Conservation (phyloP, 2,888 invertebrate genomes). For the Patella pellucida region DNA sequence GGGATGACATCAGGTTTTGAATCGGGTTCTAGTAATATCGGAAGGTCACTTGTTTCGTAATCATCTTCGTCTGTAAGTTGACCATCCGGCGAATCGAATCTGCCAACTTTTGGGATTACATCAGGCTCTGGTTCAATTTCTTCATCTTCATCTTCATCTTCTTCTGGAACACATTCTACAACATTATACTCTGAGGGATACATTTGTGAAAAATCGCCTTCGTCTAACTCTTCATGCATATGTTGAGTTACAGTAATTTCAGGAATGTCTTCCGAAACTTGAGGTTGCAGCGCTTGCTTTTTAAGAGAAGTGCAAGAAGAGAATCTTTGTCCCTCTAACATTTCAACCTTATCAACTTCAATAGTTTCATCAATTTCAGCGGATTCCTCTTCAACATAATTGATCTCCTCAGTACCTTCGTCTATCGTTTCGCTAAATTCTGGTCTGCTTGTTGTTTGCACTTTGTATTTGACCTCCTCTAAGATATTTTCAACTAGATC, state of each 20-base stretch:
- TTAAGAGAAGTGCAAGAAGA: conserved; percentile 19
- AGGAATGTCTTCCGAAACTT: conserved; percentile 73
- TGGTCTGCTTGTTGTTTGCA: conserved; percentile 40
- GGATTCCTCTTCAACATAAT: conserved; percentile 21
- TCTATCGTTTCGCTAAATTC: conserved; percentile 39
- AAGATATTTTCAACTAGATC: conserved; percentile 65
- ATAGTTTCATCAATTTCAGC: background rate
- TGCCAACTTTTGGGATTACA: conserved; percentile 8
- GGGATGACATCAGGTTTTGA: conserved; percentile 1
- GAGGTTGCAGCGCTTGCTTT: conserved; percentile 38
- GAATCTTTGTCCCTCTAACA: background rate
- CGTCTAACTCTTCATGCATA: conserved; percentile 65
- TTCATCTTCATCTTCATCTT: conserved; percentile 37
- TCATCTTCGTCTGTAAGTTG: conserved; percentile 59
- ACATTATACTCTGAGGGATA: background rate
- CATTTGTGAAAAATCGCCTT: conserved; percentile 45
- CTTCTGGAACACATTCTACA: conserved; percentile 39
- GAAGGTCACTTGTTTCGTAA: conserved; percentile 53
- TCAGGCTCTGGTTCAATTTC: conserved; percentile 21
- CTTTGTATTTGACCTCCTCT: conserved; percentile 59
- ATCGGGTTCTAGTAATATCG: background rate
- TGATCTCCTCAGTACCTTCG: conserved; percentile 23
- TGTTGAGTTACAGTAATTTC: conserved; percentile 78
- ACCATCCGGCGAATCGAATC: conserved; percentile 1
- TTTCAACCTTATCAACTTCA: conserved; percentile 11